Base-by-base conservation (phyloP, 2,113 vertebrate genomes). In the Reinhardtius hippoglossoides region DNA sequence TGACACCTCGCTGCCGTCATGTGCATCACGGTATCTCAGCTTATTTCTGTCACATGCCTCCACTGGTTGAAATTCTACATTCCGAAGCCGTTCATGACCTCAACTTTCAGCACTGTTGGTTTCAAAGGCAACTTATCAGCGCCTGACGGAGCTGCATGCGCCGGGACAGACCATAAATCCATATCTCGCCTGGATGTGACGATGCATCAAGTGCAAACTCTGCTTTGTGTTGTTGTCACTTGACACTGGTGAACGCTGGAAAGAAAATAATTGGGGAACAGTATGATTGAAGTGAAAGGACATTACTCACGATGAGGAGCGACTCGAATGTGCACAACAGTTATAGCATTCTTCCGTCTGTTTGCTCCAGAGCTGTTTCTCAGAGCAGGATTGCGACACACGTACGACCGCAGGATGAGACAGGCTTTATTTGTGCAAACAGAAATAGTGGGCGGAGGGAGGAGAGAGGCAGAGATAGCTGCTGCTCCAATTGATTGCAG, bases 401-500 rank as follows among this genome's bases (percentile, higher is more conserved):
- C 42, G 12, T 44, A 15, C 13, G 42, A 15, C 14, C 42, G 12
- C 42, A 44, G 42, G 3, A 44, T 4, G 44, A 48, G 44, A 18
- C 44, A 48, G 44, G 44, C 44, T 18, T 48, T 48, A 16, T 18
- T 48, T 48, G 44, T 40, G 23, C 54, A 13, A 42, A 70, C 50
- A 71, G 21, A 55, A 65, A 52, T 1, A 65, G 66, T 10, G 55
- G 23, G 31, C 31, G 31, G 54, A 21, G 52, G 52, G 60, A 54
- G 27, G 21, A 74, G 70, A 42, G 57, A 71, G 63, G 58, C 63
- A 42, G 46, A 78, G 78, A 26, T 52, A 44, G 61, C 26, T 58
- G 42, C 62, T 65, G 76, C 78, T 82, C 72, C 65, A 9, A 86
- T 77, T 75, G 68, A 74, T 56, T 81, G 68, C 68, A 71, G 63